Base-by-base conservation (phyloP, 2,888 invertebrate genomes). In the Deilephila porcellus region DNA sequence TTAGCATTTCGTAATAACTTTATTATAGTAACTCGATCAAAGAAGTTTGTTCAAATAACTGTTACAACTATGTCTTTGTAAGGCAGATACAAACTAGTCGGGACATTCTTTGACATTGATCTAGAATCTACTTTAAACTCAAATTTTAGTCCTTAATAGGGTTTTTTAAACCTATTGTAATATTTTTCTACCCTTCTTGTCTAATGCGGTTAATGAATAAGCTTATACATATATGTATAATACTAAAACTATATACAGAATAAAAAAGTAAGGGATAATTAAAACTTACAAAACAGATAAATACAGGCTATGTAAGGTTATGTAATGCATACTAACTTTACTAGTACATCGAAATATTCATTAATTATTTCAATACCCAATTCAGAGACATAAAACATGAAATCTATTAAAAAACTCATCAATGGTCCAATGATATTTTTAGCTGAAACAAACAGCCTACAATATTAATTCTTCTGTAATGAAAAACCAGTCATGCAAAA, bases 401-500 rank as follows among this genome's bases (percentile, higher is more conserved):
- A 67, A 67, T 67, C 67, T 67, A 52, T 67, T 67, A 67, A 52
- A 67, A 67, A 67, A 67, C 52, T 52, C 67, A 67, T 67, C 67
- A 67, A 72, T 56, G 72, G 56, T 25, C 56, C 53, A 73, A 80
- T 82, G 83, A 85, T 86, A 84, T 86, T 85, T 85, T 84, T 80
- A 81, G 80, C 80, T 81, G 80, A 84, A 87, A 83, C 88, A 90
- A 90, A 87, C 88, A 80, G 84, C 83, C 86, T 81, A 82, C 80
- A 83, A 83, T 63, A 88, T 85, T 87, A 90, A 91, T 88, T 88
- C 88, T 83, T 82, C 88, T 88, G 91, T 88, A 89, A 91, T 91
- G 85, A 84, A 86, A 88, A 90, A 79, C 82, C 91, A 84, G 84
- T 85, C 91, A 90, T 91, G 90, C 90, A 91, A 88, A 92, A 93